Percentiles rank a stretch among this genome's conserved stretches.
Conservation (phyloP, 1,140 invertebrate species). For the Lucilia sericata region DNA sequence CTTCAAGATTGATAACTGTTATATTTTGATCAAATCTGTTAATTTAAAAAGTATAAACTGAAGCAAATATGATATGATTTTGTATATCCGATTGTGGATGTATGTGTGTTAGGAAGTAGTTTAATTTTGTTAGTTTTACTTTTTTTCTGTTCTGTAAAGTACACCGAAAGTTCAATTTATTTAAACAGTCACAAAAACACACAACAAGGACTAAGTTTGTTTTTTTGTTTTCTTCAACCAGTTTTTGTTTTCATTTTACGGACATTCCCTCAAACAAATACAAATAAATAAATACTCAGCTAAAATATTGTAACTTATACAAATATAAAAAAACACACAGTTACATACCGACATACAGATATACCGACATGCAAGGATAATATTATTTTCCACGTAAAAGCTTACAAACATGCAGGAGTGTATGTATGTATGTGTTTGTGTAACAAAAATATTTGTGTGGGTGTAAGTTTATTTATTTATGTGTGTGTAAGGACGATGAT, state of each 20-base stretch:
- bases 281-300: background rate
- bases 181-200: slow-evolving; percentile 16
- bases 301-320: background rate
- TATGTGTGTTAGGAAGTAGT: slow-evolving; percentile 5
- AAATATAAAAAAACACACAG: no score
- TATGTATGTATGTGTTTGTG: background rate
- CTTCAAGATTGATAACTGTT: background rate
- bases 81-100: background rate
- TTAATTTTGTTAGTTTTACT: background rate
- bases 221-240: background rate
- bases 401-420: background rate
- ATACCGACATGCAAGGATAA: background rate
- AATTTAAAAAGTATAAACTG: background rate
- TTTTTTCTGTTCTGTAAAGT: background rate
- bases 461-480: background rate
- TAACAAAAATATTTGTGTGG: background rate
- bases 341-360: background rate
- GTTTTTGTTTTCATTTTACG: background rate
- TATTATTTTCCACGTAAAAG: background rate
- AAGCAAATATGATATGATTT: background rate
- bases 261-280: slow-evolving; percentile 5
- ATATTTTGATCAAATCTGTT: background rate
- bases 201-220: slow-evolving; percentile 2
- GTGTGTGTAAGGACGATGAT: background rate
- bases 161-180: slow-evolving; percentile 23